Evolutionary conservation across 2,797 vertebrate species (phyloP), one percentile per base, ranked within the genome.

Genomic region (Notolepis coatsorum): DNA sequence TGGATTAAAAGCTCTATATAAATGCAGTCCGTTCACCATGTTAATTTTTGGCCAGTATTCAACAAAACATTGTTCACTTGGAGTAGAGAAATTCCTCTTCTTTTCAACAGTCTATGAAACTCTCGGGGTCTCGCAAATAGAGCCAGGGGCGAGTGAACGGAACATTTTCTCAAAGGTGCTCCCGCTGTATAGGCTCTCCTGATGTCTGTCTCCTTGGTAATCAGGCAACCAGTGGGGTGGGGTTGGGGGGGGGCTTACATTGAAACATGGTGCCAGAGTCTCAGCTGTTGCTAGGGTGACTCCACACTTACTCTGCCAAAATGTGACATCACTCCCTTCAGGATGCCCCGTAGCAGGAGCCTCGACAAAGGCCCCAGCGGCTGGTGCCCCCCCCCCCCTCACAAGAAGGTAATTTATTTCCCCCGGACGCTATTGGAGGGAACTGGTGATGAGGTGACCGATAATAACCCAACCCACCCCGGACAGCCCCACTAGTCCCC

Each of bases 271-370:
- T 82, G 72, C 76, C 52, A 61, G 77, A 47, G 23, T 73, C 62
- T 80, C 75, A 78, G 80, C 79, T 77, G 88, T 92, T 91, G 86
- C 91, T 84, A 85, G 69, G 81, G 89, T 74, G 84, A 91, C 87
- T 87, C 71, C 80, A 78, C 72, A 84, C 81, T 79, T 78, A 82
- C 82, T 59, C 69, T 65, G 61, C 82, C 79, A 81, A 79, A 83
- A 79, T 79, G 68, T 73, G 60, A 59, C 68, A 62, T 86, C 65
- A 59, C 70, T 84, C 64, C 64, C 73, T 65, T 78, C 61, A 84
- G 73, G 71, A 78, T 68, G 46, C 69, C 48, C 43, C 59, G 41
- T 47, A 60, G 37, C 62, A 73, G 72, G 79, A 61, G 54, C 33
- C 25, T 43, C 38, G 72, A 81, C 79, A 84, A 85, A 71, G 38